Evolutionary conservation across 2,797 vertebrate species (phyloP).

Genomic region (Helarctos malayanus): DNA sequence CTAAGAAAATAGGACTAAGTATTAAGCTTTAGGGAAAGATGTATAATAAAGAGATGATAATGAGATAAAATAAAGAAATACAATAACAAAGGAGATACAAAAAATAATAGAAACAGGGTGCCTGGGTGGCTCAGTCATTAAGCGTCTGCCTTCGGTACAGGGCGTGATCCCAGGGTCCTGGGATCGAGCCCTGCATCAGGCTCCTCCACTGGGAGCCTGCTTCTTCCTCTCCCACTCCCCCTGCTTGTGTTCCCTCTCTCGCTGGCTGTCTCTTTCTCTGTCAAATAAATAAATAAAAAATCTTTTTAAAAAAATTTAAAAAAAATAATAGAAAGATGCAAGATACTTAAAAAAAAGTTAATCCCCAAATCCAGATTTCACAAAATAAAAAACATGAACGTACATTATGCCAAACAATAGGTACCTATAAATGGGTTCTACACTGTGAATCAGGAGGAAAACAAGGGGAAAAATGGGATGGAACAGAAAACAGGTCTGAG

Average conservation of each 20-base stretch:
- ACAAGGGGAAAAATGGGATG: background rate
- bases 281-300: too few relatives aligned
- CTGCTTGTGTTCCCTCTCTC: too few relatives aligned
- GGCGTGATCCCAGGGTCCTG: too few relatives aligned
- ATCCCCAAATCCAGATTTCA: background rate
- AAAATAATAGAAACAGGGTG: background rate
- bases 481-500: background rate
- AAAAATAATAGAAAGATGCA: background rate
- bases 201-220: too few relatives aligned
- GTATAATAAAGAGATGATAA: background rate
- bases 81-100: background rate
- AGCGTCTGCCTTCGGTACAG: too few relatives aligned
- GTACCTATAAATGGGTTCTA: background rate
- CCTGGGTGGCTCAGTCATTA: too few relatives aligned
- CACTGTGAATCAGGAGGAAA: background rate
- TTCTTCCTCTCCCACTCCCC: too few relatives aligned
- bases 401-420: background rate
- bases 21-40: background rate
- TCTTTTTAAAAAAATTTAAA: too few relatives aligned
- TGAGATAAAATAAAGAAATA: background rate
- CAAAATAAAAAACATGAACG: background rate
- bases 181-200: too few relatives aligned
- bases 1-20: conserved; percentile 34
- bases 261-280: too few relatives aligned
- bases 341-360: background rate